These are phyloP conservation scores for Hydropsyche betteni DNA, from an alignment of 2,888 invertebrate species.

Conservation along the genomic window DNA sequence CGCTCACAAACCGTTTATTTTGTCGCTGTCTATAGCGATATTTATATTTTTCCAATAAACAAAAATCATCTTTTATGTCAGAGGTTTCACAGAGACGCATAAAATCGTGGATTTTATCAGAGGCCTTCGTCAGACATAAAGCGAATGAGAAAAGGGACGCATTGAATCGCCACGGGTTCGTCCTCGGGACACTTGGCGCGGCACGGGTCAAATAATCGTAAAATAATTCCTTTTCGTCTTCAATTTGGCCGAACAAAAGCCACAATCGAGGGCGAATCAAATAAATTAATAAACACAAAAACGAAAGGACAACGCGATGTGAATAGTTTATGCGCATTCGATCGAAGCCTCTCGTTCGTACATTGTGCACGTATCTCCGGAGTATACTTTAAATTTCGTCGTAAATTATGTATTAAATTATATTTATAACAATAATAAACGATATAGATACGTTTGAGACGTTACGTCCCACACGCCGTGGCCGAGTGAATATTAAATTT, in stretches of 20 bases:
- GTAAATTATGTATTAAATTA: constrained; percentile 22
- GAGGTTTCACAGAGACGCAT: constrained; percentile 3
- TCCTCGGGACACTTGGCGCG: not conserved
- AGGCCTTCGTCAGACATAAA: constrained; percentile 9
- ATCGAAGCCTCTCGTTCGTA: not conserved
- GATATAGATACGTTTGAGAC: constrained; percentile 13
- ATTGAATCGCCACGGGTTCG: constrained; percentile 3
- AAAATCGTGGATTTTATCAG: constrained; percentile 22
- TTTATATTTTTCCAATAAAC: not conserved
- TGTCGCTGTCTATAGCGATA: not conserved
- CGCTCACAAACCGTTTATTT: no score
- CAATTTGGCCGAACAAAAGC: constrained; percentile 30
- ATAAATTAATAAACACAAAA: constrained; percentile 26
- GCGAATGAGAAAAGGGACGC: not conserved
- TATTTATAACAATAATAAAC: constrained; percentile 1
- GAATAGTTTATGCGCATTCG: not conserved
- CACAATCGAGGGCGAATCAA: constrained; percentile 24
- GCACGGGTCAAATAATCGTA: constrained; percentile 33
- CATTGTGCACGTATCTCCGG: not conserved
- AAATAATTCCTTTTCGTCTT: constrained; percentile 33
- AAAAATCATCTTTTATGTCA: constrained; percentile 19
- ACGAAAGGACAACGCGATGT: not conserved
- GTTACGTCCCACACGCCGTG: constrained; percentile 12
- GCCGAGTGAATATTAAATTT: constrained; percentile 15
- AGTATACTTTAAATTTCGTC: constrained; percentile 8